Evolutionary conservation across 2,888 invertebrate genomes (phyloP), one percentile per base, ranked within the genome.

Genomic region (Pristionchus mayeri): DNA sequence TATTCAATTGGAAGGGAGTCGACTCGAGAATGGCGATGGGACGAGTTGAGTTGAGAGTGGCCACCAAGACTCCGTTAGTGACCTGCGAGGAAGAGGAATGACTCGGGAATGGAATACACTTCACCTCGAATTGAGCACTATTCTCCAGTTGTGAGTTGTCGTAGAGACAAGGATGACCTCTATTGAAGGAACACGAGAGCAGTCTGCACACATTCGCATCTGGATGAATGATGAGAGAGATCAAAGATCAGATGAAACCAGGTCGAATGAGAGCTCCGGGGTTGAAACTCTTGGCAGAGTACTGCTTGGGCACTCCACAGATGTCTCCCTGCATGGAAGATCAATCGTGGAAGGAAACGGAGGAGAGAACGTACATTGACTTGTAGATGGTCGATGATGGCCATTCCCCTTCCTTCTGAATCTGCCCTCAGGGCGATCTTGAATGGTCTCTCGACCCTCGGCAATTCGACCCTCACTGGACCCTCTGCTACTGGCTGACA

Each of bases 161-260:
- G 84, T 92, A 92, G 54, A 92, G 86, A 86, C 92, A 92, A 13
- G 90, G 88, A 87, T 91, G 88, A 37, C 88, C 87, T 27, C 87
- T 86, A 24, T 86, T 87, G 79, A 92, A 92, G 81, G 90, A 89
- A 85, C 92, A 92, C 11, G 89, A 87, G 7, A 92, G 83, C 13
- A 92, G 86, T 30, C 92, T 87, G 75, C 92, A 92, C 11, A 92
- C 92, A 86, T 92, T 92, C 34, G 88, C 86, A 85, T 91, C 90
- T 7, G 40, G 24, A 24, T n/a, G 30, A 0, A 71, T 2, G n/a
- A 18, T 6, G n/a, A 0, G 40, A 44, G 34, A 85, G 37, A 63
- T 24, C 44, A 78, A 78, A 78, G 80, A 48, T 44, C 80, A 50
- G 27, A 40, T 27, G 7, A n/a, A 2, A 71, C 71, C 71, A 13